Evolutionary conservation across 2,888 invertebrate genomes (phyloP).

Genomic region (Drosophila barbarae): DNA sequence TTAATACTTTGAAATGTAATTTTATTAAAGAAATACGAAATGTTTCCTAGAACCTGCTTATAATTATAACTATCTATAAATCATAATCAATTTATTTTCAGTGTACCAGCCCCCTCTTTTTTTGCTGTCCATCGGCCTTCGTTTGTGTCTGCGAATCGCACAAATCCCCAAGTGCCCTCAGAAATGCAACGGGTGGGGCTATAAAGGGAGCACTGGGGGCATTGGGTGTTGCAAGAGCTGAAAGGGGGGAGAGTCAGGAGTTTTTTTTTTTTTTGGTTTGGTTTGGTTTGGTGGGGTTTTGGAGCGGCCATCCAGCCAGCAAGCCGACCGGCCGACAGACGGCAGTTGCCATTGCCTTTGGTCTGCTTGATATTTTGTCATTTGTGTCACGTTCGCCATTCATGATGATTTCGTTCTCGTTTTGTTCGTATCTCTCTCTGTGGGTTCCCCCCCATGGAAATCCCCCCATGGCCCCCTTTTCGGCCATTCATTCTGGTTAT

Average conservation of each 20-base stretch:
- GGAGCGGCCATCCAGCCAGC: not conserved
- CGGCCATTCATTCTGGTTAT: constrained; percentile 16
- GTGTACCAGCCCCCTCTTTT: constrained; percentile 8
- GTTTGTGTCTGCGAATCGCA: constrained; percentile 45
- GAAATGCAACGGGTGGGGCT: constrained; percentile 24
- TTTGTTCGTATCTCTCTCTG: constrained; percentile 31
- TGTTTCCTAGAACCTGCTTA: too few relatives aligned
- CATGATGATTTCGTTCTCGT: constrained; percentile 69
- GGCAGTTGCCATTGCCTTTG: constrained; percentile 54
- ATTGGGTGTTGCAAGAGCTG: constrained; percentile 8
- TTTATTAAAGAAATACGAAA: too few relatives aligned
- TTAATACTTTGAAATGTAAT: not conserved
- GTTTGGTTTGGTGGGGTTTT: not conserved
- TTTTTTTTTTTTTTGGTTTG: not conserved
- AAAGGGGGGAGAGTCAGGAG: not conserved
- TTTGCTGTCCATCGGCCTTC: constrained; percentile 34
- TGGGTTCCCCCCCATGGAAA: not conserved
- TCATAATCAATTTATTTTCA: not conserved
- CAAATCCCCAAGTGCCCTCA: constrained; percentile 48
- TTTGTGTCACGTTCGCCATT: constrained; percentile 77
- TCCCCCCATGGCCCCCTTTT: not conserved
- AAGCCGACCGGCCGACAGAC: constrained; percentile 20
- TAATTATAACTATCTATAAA: too few relatives aligned
- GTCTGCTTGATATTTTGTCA: constrained; percentile 73
- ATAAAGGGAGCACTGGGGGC: constrained; percentile 2